Conservation (phyloP, 2,113 vertebrate species). For the Uria lomvia region DNA sequence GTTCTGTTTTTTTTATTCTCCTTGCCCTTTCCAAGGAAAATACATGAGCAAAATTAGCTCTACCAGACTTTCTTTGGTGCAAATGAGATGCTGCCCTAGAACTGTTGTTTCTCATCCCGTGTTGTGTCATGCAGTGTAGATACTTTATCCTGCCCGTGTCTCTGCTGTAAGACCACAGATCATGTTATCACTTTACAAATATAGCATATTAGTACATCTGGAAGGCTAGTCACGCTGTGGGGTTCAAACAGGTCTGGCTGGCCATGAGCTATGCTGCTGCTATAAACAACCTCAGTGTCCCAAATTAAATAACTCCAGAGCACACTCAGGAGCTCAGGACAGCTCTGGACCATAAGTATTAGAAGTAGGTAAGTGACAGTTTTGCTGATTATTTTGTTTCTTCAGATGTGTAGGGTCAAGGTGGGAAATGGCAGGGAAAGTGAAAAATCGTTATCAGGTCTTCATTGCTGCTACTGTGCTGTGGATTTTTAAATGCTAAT, state of each 20-base stretch:
- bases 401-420: not conserved
- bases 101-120: constrained; percentile 37
- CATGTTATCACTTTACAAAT: constrained; percentile 81
- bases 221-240: constrained; percentile 55
- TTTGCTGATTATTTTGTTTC: constrained; percentile 18
- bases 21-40: not conserved
- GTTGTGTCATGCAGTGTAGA: constrained; percentile 69
- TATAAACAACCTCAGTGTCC: constrained; percentile 67
- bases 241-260: constrained; percentile 36
- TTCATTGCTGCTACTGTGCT: not conserved
- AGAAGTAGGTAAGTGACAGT: constrained; percentile 61
- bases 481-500: not conserved
- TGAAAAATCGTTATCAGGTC: not conserved
- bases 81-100: constrained; percentile 4
- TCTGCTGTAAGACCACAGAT: constrained; percentile 58
- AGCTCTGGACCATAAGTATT: not conserved
- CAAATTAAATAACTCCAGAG: constrained; percentile 7
- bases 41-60: not conserved
- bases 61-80: not conserved
- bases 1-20: not conserved
- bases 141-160: constrained; percentile 65
- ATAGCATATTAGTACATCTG: constrained; percentile 77
- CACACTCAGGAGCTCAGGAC: not conserved
- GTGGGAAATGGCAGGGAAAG: not conserved
- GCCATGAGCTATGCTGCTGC: constrained; percentile 12